Conservation (phyloP, 2,113 vertebrate species). For the Gymnogyps californianus region DNA sequence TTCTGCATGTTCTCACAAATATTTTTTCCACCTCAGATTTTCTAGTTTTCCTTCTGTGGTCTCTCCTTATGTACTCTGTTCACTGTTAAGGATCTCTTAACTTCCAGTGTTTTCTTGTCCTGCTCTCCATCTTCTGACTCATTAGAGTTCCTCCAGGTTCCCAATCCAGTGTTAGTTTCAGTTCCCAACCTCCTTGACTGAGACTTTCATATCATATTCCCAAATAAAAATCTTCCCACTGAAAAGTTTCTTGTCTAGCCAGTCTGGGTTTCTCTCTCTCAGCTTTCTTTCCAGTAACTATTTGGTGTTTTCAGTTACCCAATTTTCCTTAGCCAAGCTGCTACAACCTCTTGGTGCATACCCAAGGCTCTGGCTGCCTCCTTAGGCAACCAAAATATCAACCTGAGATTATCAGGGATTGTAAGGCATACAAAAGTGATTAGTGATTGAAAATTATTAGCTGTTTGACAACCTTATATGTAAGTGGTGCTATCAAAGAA, state of each 20-base stretch:
- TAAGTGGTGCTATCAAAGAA: background rate
- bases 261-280: background rate
- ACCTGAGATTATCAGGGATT: background rate
- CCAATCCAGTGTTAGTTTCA: background rate
- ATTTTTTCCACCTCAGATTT: background rate
- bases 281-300: background rate
- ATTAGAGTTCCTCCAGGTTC: background rate
- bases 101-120: background rate
- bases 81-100: background rate
- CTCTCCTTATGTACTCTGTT: background rate
- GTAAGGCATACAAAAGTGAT: background rate
- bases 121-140: background rate
- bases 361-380: background rate
- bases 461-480: background rate
- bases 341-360: background rate
- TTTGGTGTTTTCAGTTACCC: background rate
- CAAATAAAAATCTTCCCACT: background rate
- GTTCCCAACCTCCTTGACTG: background rate
- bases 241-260: background rate
- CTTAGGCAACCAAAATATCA: background rate
- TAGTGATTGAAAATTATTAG: background rate
- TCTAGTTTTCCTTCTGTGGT: background rate
- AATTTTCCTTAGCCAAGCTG: background rate
- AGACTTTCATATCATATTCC: background rate
- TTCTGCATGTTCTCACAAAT: background rate